A percentile compares a stretch with the other conserved stretches of the same genome.
Conservation (phyloP, 2,888 invertebrate species). For the Crossocerus cetratus region DNA sequence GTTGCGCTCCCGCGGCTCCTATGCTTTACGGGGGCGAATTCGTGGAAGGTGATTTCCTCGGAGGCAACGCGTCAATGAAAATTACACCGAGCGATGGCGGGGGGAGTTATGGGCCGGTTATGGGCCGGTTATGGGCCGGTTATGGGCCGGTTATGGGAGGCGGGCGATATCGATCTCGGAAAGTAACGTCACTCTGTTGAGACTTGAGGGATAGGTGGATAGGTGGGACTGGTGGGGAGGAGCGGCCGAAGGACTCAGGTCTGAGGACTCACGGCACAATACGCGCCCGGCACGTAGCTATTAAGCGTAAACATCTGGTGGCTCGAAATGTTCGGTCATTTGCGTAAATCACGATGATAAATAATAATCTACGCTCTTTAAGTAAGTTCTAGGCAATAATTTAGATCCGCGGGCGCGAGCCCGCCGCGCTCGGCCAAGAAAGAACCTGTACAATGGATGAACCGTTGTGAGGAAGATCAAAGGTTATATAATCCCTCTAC, state of each 20-base stretch:
- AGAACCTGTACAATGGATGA: slow-evolving; percentile 63
- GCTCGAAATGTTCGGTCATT: slow-evolving; percentile 63
- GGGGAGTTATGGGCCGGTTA: no score
- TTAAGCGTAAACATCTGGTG: slow-evolving; percentile 63
- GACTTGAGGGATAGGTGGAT: no score
- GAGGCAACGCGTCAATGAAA: slow-evolving; percentile 50
- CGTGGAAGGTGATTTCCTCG: slow-evolving; percentile 44
- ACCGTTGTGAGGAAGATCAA: slow-evolving; percentile 64
- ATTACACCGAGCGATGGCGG: slow-evolving; percentile 36
- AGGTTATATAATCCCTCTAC: slow-evolving; percentile 64
- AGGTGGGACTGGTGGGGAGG: background rate
- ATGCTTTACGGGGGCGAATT: slow-evolving; percentile 34
- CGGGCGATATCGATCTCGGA: slow-evolving; percentile 53
- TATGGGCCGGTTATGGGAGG: slow-evolving; percentile 45
- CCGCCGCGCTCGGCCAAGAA: slow-evolving; percentile 47
- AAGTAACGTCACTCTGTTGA: slow-evolving; percentile 44
- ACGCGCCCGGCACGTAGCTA: slow-evolving; percentile 40
- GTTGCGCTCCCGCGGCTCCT: background rate
- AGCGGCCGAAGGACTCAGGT: slow-evolving; percentile 3
- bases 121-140: no score
- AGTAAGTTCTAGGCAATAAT: slow-evolving; percentile 63
- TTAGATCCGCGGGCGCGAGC: slow-evolving; percentile 54
- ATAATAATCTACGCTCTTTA: slow-evolving; percentile 64
- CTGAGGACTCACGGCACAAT: slow-evolving; percentile 22
- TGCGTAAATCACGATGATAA: slow-evolving; percentile 64